phyloP scores from a whole-genome alignment of 2,797 vertebrate genomes.

The Pogoniulus pusillus region DNA sequence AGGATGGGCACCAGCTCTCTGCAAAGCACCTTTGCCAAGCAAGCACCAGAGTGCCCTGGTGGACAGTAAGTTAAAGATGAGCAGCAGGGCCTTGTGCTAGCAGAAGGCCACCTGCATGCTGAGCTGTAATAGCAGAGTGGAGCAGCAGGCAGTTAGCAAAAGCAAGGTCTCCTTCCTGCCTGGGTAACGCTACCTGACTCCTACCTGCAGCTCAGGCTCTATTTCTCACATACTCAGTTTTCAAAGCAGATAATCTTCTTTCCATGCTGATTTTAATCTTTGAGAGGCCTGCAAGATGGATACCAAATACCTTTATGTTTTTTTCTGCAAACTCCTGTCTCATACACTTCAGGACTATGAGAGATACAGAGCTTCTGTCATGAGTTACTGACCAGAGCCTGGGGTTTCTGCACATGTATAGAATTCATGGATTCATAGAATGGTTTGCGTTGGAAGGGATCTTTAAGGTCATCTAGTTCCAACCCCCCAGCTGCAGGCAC shows the following conservation, averaged over 20 bases:
- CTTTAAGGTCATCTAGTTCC: no score
- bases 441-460: no score
- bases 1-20: background rate
- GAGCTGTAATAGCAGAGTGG: background rate
- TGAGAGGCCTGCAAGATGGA: background rate
- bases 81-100: background rate
- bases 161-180: background rate
- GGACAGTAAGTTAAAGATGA: background rate
- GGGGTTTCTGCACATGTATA: background rate
- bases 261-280: background rate
- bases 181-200: background rate
- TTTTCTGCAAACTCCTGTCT: background rate
- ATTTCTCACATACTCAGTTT: background rate
- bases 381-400: background rate
- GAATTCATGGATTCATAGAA: no score
- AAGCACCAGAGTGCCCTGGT: background rate
- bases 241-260: background rate
- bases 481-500: no score
- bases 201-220: background rate
- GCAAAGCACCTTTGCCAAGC: background rate
- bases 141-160: background rate
- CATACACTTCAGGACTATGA: background rate
- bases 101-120: background rate
- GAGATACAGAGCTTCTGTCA: background rate
- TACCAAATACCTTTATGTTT: background rate